Evolutionary conservation across 1,140 invertebrate genomes (phyloP).

Genomic region (Druon quercuslanigerum): DNA sequence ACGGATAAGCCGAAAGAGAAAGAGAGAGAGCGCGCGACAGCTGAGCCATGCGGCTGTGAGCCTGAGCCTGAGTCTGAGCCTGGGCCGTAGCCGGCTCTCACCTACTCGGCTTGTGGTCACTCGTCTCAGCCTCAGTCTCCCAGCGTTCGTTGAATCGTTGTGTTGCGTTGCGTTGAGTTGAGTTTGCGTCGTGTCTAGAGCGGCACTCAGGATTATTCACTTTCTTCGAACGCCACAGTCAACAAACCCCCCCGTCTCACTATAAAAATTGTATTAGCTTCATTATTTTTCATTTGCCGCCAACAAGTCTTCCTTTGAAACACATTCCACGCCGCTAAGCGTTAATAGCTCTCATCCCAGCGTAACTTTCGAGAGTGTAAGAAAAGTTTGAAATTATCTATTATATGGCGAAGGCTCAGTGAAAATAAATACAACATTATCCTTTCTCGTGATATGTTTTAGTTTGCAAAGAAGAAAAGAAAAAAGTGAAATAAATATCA

Average conservation of each 20-base stretch:
- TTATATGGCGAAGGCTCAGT: neutral
- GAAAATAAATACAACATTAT: neutral
- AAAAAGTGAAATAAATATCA: neutral
- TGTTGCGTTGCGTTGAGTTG: neutral
- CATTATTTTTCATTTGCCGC: constrained; percentile 23
- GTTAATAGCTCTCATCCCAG: constrained; percentile 3
- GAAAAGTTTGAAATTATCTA: constrained; percentile 22
- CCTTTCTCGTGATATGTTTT: neutral
- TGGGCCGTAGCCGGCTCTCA: constrained; percentile 51
- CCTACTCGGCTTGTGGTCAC: constrained; percentile 48
- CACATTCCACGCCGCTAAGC: constrained; percentile 12
- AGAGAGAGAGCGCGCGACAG: constrained; percentile 37
- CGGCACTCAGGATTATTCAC: neutral
- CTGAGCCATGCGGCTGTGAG: constrained; percentile 37
- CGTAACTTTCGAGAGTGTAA: constrained; percentile 4
- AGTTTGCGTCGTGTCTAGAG: neutral
- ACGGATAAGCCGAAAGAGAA: constrained; percentile 31
- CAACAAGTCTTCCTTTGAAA: constrained; percentile 24
- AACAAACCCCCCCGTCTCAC: constrained; percentile 17
- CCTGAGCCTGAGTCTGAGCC: constrained; percentile 49
- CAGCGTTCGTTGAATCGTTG: constrained; percentile 32
- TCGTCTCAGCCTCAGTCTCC: constrained; percentile 37
- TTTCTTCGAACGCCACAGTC: neutral
- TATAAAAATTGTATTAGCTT: constrained; percentile 23
- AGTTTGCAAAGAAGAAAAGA: neutral